phyloP scores from a whole-genome alignment of 2,888 invertebrate genomes.

The Bhutanitis thaidina region DNA sequence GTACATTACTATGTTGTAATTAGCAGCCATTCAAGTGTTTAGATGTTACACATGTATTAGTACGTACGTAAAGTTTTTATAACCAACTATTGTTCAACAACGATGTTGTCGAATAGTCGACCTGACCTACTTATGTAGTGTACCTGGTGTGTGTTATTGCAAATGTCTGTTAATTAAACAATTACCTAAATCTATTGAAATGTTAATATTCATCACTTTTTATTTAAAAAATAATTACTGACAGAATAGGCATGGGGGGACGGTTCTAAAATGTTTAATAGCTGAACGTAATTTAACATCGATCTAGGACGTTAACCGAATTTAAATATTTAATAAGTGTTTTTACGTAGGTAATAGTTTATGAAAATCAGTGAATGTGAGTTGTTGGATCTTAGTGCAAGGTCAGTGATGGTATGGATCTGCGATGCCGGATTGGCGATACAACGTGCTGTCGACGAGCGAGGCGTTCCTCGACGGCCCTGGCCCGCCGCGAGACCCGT shows the following conservation, averaged over 20 bases:
- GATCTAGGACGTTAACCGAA: conserved; percentile 8
- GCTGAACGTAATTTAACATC: neutral
- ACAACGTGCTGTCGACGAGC: conserved; percentile 77
- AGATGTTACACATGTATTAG: conserved; percentile 6
- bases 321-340: neutral
- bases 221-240: too few species aligned
- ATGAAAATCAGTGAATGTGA: conserved; percentile 31
- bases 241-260: too few species aligned
- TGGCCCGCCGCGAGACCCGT: conserved; percentile 53
- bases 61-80: conserved; percentile 7
- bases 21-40: neutral
- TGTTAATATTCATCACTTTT: too few species aligned
- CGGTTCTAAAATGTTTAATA: too few species aligned
- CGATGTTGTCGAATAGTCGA: conserved; percentile 6
- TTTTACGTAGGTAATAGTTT: neutral
- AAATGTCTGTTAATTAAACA: neutral
- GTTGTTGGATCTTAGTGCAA: conserved; percentile 37
- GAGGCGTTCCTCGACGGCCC: conserved; percentile 69
- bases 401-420: conserved; percentile 61
- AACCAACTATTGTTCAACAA: conserved; percentile 9
- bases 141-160: neutral
- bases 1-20: neutral
- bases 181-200: neutral
- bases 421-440: conserved; percentile 78
- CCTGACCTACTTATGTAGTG: conserved; percentile 10